A percentile compares a stretch with the other conserved stretches of the same genome.
Evolutionary conservation across 1,140 invertebrate genomes (phyloP).

Genomic region (Drosophila insularis): DNA sequence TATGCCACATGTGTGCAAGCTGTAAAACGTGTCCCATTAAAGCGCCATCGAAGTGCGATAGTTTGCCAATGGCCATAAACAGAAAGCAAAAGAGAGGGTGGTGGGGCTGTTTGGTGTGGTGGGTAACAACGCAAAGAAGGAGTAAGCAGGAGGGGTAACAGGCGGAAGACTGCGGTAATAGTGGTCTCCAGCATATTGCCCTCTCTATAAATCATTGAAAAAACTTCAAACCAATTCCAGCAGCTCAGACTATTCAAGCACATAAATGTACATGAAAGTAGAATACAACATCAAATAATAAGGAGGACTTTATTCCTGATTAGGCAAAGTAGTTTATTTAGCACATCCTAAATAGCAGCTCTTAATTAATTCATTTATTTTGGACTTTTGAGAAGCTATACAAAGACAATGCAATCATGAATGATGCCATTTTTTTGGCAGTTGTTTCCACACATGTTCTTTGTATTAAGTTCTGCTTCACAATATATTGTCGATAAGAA

Average conservation of each 20-base stretch:
- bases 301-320: too few species aligned
- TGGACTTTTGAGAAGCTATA: too few species aligned
- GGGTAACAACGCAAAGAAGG: not conserved
- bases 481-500: not conserved
- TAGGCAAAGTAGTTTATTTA: too few species aligned
- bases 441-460: not conserved
- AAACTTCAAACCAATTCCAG: not conserved
- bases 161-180: too few species aligned
- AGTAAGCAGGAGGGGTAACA: too few species aligned
- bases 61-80: slow-evolving; percentile 58
- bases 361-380: too few species aligned
- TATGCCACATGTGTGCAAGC: slow-evolving; percentile 48
- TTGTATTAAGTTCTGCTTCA: not conserved
- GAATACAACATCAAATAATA: too few species aligned
- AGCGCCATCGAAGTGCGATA: slow-evolving; percentile 54
- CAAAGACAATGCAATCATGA: too few species aligned
- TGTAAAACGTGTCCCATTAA: slow-evolving; percentile 62
- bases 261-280: too few species aligned
- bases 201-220: not conserved
- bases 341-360: too few species aligned
- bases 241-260: too few species aligned
- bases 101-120: not conserved
- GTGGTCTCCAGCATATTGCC: not conserved
- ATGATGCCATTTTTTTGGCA: too few species aligned
- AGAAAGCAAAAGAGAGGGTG: not conserved